Conservation (phyloP, 1,140 invertebrate species). For the Pygmarrhopalites habei region DNA sequence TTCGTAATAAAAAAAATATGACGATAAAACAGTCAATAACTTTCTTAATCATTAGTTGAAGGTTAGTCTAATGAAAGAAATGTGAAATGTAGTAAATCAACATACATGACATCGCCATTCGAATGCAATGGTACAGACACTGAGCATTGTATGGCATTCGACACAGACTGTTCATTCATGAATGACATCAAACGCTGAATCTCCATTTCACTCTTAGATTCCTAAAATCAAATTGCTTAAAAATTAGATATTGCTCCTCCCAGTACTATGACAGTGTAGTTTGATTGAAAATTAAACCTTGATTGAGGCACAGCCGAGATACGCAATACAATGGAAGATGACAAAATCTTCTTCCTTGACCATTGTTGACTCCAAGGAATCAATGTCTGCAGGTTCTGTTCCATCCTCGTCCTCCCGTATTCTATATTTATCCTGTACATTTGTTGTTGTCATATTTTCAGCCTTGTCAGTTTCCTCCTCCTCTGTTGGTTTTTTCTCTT, state of each 20-base stretch:
- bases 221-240: conserved; percentile 12
- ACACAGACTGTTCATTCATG: conserved; percentile 65
- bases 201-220: conserved; percentile 88
- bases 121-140: conserved; percentile 84
- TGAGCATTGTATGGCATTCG: conserved; percentile 65
- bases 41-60: no score
- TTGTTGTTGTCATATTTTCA: no score
- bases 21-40: no score
- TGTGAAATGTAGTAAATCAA: background rate
- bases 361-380: background rate
- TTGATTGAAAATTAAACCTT: no score
- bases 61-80: no score
- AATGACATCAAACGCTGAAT: conserved; percentile 90
- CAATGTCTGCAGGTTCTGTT: no score
- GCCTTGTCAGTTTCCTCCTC: no score
- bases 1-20: conserved; percentile 3
- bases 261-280: no score
- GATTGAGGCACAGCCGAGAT: conserved; percentile 85
- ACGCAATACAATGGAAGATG: conserved; percentile 87
- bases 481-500: no score
- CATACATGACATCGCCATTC: conserved; percentile 56
- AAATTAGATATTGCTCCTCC: background rate
- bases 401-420: no score
- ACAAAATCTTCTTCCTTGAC: conserved; percentile 67
- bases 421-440: no score